phyloP scores from a whole-genome alignment of 1,140 invertebrate species.

The Aphelinus certus region DNA sequence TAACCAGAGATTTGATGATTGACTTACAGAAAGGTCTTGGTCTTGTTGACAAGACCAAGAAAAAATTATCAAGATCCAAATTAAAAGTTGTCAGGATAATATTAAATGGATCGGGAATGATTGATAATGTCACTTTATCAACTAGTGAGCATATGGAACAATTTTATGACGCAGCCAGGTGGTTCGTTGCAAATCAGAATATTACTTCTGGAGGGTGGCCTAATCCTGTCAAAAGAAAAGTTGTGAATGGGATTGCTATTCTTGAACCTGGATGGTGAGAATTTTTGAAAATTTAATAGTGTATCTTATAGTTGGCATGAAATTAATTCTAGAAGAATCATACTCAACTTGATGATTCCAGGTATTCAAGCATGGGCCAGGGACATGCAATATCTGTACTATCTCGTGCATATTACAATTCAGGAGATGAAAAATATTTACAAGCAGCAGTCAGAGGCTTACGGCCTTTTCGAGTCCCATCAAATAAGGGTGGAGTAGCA shows the following conservation, averaged over 20 bases:
- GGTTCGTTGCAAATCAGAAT: slow-evolving; percentile 92
- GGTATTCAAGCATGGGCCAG: slow-evolving; percentile 97
- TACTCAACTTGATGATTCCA: slow-evolving; percentile 51
- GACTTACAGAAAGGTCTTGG: slow-evolving; percentile 90
- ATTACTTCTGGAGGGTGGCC: slow-evolving; percentile 84
- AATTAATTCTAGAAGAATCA: too few species aligned
- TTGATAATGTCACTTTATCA: slow-evolving; percentile 86
- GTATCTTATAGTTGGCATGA: too few species aligned
- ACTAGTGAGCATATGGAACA: slow-evolving; percentile 86
- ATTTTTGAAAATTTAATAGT: slow-evolving; percentile 7
- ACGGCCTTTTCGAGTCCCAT: slow-evolving; percentile 80
- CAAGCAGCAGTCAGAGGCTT: slow-evolving; percentile 83
- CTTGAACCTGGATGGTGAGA: slow-evolving; percentile 84
- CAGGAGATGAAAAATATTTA: slow-evolving; percentile 80
- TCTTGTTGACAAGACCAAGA: slow-evolving; percentile 71
- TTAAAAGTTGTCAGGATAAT: slow-evolving; percentile 76
- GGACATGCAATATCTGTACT: slow-evolving; percentile 96
- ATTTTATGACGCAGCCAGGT: slow-evolving; percentile 92
- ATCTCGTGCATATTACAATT: slow-evolving; percentile 86
- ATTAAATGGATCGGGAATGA: slow-evolving; percentile 79
- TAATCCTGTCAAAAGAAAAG: slow-evolving; percentile 83
- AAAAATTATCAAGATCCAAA: slow-evolving; percentile 80
- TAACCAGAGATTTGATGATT: slow-evolving; percentile 89
- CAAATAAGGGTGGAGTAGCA: slow-evolving; percentile 81
- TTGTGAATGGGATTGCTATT: slow-evolving; percentile 79